Base-by-base conservation (phyloP, 2,888 invertebrate species). In the Drosophila formosana region DNA sequence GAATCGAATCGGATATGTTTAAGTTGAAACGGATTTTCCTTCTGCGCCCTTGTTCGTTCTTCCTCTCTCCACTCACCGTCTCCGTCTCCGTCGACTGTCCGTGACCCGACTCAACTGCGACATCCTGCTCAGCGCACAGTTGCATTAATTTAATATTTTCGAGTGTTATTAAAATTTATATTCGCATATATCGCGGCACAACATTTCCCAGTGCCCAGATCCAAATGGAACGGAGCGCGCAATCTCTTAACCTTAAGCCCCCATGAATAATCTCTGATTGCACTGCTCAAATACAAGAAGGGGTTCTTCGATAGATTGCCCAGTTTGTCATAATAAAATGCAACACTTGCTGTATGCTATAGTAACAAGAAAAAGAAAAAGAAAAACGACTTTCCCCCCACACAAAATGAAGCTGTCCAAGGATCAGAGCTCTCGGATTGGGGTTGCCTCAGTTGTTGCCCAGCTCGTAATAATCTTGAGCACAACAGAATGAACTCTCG, bases 21-120 rank as follows among this genome's bases (percentile, higher is more conserved):
- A 82, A 82, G 82, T 85, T 85, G 80, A 69, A 79, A 69, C 82
- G 82, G 80, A 82, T 88, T 80, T 68, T 67, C 49, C 60, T 63
- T 50, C 2, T 18, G 34, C 43, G 25, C 26, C 53, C 25, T 26
- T 2, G 18, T 39, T 49, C 25, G 7, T 41, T 13, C 26, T 37
- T 23, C 3, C 30, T 25, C 5, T 23, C 9, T 4, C 18, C 18
- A 1, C 18, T 18, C 18, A n/a, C n/a, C n/a, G n/a, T n/a, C n/a
- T 18, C 18, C 18, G 18, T 23, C n/a, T 7, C 4, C 9, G n/a
- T 9, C 4, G 8, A 50, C 30, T n/a, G 9, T 23, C 39, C 5
- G 8, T 46, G n/a, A 18, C 41, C 26, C 39, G 2, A 11, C 8
- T 4, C 2, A 9, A 1, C 8, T 28, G 30, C 49, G 1, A 11